phyloP scores from a whole-genome alignment of 2,888 invertebrate genomes.

The Choreutis nemorana region DNA sequence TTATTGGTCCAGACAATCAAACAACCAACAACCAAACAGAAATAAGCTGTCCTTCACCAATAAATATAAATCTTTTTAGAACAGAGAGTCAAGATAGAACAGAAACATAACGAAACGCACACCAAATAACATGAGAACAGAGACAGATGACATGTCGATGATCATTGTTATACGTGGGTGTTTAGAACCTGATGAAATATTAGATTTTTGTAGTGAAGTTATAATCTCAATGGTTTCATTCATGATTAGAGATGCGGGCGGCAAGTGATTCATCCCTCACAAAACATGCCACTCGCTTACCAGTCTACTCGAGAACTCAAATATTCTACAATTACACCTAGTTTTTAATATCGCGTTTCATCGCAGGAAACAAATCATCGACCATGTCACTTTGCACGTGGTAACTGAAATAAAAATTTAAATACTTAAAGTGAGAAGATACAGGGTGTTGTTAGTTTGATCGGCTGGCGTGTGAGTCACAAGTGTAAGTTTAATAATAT shows the following conservation, averaged over 20 bases:
- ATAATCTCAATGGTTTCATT: too few relatives aligned
- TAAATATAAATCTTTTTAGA: too few relatives aligned
- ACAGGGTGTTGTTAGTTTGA: slow-evolving; percentile 23
- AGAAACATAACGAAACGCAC: slow-evolving; percentile 14
- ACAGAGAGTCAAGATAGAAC: slow-evolving; percentile 15
- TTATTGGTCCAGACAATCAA: slow-evolving; percentile 7
- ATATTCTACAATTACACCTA: slow-evolving; percentile 26
- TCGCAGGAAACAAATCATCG: slow-evolving; percentile 87
- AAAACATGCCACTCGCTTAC: slow-evolving; percentile 57
- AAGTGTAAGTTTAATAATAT: slow-evolving; percentile 4
- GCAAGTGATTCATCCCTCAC: slow-evolving; percentile 32
- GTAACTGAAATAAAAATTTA: slow-evolving; percentile 83
- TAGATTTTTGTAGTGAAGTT: too few relatives aligned
- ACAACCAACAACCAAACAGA: too few relatives aligned
- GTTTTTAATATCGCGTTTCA: slow-evolving; percentile 49
- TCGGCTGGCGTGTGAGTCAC: not conserved
- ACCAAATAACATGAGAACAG: slow-evolving; percentile 13
- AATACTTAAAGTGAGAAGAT: slow-evolving; percentile 18
- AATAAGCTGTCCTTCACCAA: too few relatives aligned
- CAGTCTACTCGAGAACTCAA: slow-evolving; percentile 17
- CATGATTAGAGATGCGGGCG: too few relatives aligned
- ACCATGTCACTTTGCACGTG: slow-evolving; percentile 91
- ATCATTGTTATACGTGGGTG: slow-evolving; percentile 18
- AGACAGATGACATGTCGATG: slow-evolving; percentile 48
- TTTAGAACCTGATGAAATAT: not conserved